Evolutionary conservation across 2,888 invertebrate species (phyloP), one percentile per base, ranked within the genome.

Genomic region (Synanthedon vespiformis): DNA sequence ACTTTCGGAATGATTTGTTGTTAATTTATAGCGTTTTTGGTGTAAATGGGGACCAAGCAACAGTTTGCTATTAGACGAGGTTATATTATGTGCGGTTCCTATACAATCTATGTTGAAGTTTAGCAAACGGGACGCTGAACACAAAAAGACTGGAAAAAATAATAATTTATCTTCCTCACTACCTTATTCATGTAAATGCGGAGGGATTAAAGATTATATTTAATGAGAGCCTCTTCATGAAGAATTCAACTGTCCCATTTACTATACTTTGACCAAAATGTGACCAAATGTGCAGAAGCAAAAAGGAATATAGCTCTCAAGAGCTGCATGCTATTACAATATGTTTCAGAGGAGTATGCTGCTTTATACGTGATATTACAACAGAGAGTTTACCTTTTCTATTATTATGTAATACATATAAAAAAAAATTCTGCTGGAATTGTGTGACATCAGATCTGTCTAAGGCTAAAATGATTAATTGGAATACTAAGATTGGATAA

Each of bases 1-100:
- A 81, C 83, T 86, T 83, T 87, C 87, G 87, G 87, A 87, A 83
- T 79, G 78, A 77, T 81, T 80, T 75, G 77, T 77, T 83, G 75
- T 79, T 81, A 73, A 83, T 81, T 83, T 80, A 76, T 83, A 85
- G 80, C 70, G 72, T 80, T 72, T 74, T 74, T 78, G 72, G 75
- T 76, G 81, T 78, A 72, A 76, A 72, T 72, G 72, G 87, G 87
- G 87, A 87, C 87, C 87, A 87, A 86, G 10, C 83, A 80, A 44
- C 78, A 80, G 77, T 74, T 76, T 77, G 78, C 80, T 74, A 68
- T 73, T 73, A 71, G 22, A 40, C 11, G 66, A 52, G 54, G 54
- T 22, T 52, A 18, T 48, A 48, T 44, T n/a, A 13, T n/a, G 48
- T 48, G 13, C 12, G 18, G 18, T 48, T 16, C 16, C 22, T 48